Evolutionary conservation across 2,113 vertebrate genomes (phyloP).

Genomic region (Laterallus jamaicensis): DNA sequence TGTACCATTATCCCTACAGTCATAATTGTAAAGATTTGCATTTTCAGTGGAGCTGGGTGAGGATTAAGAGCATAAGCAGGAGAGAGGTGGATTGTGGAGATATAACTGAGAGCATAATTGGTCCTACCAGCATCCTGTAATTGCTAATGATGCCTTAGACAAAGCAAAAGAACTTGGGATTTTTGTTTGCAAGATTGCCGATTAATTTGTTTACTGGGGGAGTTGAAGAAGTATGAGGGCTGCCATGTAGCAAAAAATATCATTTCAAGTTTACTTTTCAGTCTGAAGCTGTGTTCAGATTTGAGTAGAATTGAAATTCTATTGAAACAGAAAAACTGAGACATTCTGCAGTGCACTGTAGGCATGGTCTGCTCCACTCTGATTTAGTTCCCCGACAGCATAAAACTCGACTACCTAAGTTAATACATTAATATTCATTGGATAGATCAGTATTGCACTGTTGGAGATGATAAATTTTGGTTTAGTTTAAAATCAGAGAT

Average conservation of each 20-base stretch:
- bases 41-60: constrained; percentile 12
- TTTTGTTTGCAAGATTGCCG: neutral
- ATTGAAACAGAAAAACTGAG: neutral
- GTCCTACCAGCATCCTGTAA: neutral
- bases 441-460: neutral
- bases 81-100: constrained; percentile 1
- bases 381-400: neutral
- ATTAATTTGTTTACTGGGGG: neutral
- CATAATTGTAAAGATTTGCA: constrained; percentile 38
- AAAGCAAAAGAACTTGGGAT: neutral
- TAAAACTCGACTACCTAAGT: neutral
- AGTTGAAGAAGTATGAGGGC: neutral
- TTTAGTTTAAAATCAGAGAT: constrained; percentile 54
- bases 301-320: neutral
- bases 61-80: constrained; percentile 14
- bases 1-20: constrained; percentile 31
- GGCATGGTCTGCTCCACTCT: neutral
- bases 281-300: neutral
- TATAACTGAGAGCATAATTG: neutral
- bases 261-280: neutral
- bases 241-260: neutral
- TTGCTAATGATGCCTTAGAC: constrained; percentile 25
- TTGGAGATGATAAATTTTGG: constrained; percentile 38
- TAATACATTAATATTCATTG: constrained; percentile 35
- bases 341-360: neutral